phyloP scores from a whole-genome alignment of 1,140 invertebrate genomes.

The Lepidurus couesii region DNA sequence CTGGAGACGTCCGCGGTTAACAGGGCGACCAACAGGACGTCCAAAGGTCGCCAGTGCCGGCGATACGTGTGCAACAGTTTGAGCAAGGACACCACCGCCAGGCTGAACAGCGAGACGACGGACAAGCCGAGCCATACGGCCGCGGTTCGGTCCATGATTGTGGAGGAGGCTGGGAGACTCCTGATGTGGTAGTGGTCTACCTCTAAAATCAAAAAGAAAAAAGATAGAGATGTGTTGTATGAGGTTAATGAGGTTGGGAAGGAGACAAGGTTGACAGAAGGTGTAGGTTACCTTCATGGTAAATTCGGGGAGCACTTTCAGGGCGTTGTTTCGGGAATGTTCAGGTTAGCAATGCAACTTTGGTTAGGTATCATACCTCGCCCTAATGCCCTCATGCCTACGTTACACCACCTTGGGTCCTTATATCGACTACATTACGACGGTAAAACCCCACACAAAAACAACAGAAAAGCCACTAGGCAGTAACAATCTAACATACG shows the following conservation, averaged over 20 bases:
- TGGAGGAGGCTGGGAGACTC: background rate
- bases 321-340: constrained; percentile 3
- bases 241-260: background rate
- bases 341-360: background rate
- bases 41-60: constrained; percentile 50
- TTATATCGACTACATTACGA: background rate
- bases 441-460: background rate
- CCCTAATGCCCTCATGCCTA: background rate
- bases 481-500: background rate
- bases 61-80: constrained; percentile 50
- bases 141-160: constrained; percentile 33
- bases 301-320: background rate
- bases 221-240: background rate
- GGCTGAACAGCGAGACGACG: constrained; percentile 36
- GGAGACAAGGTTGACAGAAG: background rate
- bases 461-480: background rate
- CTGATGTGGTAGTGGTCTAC: background rate
- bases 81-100: constrained; percentile 41
- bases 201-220: background rate
- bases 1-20: constrained; percentile 38
- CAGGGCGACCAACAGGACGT: constrained; percentile 51
- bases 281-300: constrained; percentile 17
- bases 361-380: background rate
- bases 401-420: background rate
- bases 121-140: constrained; percentile 38